phyloP scores from a whole-genome alignment of 2,113 vertebrate genomes.

The Poeciliopsis turrubarensis region DNA sequence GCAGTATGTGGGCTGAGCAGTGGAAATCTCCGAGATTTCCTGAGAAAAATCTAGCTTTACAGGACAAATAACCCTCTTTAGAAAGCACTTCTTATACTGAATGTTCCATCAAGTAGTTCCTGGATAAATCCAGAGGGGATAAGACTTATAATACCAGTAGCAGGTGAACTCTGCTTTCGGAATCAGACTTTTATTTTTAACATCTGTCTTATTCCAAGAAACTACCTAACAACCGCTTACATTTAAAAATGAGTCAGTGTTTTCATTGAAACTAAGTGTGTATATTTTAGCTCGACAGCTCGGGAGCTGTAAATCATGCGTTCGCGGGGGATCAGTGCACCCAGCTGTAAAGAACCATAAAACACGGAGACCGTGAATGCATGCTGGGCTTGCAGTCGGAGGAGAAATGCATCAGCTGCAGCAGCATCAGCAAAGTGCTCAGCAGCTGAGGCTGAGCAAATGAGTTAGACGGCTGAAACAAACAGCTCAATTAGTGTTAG shows the following conservation, averaged over 20 bases:
- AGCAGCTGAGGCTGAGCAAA: constrained; percentile 15
- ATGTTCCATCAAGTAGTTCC: constrained; percentile 14
- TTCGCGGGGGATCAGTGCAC: constrained; percentile 11
- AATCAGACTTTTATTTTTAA: too few relatives aligned
- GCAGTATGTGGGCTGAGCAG: constrained; percentile 58
- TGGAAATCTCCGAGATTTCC: constrained; percentile 57
- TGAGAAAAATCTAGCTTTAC: constrained; percentile 59
- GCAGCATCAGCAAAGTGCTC: constrained; percentile 48
- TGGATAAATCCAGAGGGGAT: constrained; percentile 7
- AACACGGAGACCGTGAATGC: constrained; percentile 10
- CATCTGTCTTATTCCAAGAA: too few relatives aligned
- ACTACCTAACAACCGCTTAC: not conserved
- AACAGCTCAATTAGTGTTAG: constrained; percentile 30
- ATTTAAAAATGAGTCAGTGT: not conserved
- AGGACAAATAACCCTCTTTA: constrained; percentile 39
- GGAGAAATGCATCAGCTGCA: constrained; percentile 29
- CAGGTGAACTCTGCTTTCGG: not conserved
- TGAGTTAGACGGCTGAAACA: constrained; percentile 52
- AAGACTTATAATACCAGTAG: not conserved
- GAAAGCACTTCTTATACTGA: constrained; percentile 33
- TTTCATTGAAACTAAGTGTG: constrained; percentile 5
- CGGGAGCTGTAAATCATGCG: not conserved
- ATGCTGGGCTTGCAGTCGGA: constrained; percentile 19
- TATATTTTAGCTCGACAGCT: not conserved
- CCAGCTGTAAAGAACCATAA: constrained; percentile 18